Evolutionary conservation across 2,797 vertebrate species (phyloP), one percentile per base, ranked within the genome.

Genomic region (Buceros bicornis): DNA sequence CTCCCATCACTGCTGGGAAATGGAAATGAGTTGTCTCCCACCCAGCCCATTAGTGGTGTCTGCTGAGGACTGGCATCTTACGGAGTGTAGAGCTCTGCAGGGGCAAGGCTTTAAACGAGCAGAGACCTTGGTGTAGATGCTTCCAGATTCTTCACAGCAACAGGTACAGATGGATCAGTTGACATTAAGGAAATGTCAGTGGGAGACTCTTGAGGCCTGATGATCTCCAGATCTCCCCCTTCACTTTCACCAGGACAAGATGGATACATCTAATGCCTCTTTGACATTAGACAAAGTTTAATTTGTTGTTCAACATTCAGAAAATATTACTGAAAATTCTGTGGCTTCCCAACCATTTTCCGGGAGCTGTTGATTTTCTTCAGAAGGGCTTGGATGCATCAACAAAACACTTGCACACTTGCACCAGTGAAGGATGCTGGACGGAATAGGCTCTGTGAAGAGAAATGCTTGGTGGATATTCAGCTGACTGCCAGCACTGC

Each of bases 401-500:
- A 50, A 51, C 31, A 48, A 15, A 81, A 35, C 28, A 2, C 8
- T 58, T 17, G 45, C 29, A 35, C 28, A 2, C 8, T 58, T 17
- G 45, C 29, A 25, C 9, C 0, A 2, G 25, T 10, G 29, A 81
- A 60, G 29, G 92, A n/a, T 5, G 16, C 84, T 29, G 51, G 35
- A 21, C 20, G 0, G 4, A 29, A 57, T 5, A 25, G 66, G 11
- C 24, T 82, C 24, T 29, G 14, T 0, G n/a, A 37, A 15, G 56
- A 77, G 51, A 28, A 56, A 13, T 8, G 33, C 31, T 13, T 0
- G 1, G 28, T 58, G 65, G 21, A 28, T 33, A 31, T 28, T 54
- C 45, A 87, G 79, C 70, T 25, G 43, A 53, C 62, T 82, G 82
- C 72, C 86, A 82, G 78, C 54, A 11, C 83, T 81, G 86, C 87